phyloP scores from a whole-genome alignment of 2,113 vertebrate species.

The Thalassarche chlororhynchos region DNA sequence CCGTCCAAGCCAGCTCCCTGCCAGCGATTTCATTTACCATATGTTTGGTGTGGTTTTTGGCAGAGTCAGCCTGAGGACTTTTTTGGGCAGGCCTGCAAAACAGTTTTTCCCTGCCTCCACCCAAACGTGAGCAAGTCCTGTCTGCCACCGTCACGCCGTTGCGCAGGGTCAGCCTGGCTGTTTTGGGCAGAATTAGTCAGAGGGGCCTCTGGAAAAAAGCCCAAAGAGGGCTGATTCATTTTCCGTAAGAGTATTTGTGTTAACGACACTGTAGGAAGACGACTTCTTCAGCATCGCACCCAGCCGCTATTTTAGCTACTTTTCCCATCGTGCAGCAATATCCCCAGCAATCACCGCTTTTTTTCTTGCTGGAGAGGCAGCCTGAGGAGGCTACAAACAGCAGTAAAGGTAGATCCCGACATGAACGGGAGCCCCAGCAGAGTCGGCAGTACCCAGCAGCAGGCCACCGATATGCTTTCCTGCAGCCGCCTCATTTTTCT shows the following conservation, averaged over 20 bases:
- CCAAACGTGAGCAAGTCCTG: constrained; percentile 49
- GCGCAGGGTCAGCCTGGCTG: constrained; percentile 3
- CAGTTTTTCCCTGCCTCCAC: constrained; percentile 51
- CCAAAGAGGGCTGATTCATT: constrained; percentile 27
- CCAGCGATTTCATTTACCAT: constrained; percentile 50
- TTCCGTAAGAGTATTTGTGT: constrained; percentile 9
- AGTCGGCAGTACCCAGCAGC: not conserved
- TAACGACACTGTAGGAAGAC: not conserved
- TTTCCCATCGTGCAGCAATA: not conserved
- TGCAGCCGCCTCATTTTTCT: not conserved
- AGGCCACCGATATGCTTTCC: not conserved
- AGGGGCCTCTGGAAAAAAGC: constrained; percentile 39
- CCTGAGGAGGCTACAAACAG: not conserved
- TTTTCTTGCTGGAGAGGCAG: not conserved
- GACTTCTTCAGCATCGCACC: not conserved
- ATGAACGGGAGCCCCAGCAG: not conserved
- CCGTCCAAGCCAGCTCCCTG: constrained; percentile 37
- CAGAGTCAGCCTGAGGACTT: constrained; percentile 31
- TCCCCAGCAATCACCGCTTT: not conserved
- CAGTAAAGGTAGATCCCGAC: not conserved
- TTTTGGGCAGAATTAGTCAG: constrained; percentile 62
- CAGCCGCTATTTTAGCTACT: not conserved
- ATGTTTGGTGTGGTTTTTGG: constrained; percentile 66
- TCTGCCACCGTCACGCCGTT: not conserved
- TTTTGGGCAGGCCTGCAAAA: constrained; percentile 41